These are phyloP conservation scores for Neocrepidodera transversa DNA, from an alignment of 2,888 invertebrate genomes.

Conservation along the genomic window DNA sequence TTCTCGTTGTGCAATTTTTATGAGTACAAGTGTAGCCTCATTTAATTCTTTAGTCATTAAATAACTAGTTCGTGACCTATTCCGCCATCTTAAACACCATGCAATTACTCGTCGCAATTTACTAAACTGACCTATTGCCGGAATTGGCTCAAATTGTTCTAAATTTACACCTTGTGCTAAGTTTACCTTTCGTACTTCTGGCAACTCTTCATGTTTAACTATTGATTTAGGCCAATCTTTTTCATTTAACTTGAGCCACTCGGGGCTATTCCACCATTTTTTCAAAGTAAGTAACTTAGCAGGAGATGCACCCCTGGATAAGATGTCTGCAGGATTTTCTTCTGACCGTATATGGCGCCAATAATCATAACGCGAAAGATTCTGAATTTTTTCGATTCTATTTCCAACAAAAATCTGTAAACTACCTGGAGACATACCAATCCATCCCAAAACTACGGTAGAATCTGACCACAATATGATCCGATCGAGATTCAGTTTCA, in stretches of 20 bases:
- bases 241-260: constrained; percentile 9
- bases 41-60: background rate
- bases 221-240: constrained; percentile 14
- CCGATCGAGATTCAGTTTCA: background rate
- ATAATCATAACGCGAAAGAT: background rate
- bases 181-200: too few relatives aligned
- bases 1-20: background rate
- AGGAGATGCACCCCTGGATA: too few relatives aligned
- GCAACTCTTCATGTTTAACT: constrained; percentile 1
- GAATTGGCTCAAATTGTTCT: too few relatives aligned
- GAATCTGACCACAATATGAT: constrained; percentile 12
- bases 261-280: constrained; percentile 24
- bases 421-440: constrained; percentile 2
- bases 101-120: too few relatives aligned
- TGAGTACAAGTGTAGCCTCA: background rate
- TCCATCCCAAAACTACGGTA: constrained; percentile 23
- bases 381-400: constrained; percentile 25
- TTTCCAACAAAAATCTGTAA: constrained; percentile 29
- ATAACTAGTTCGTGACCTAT: too few relatives aligned
- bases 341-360: constrained; percentile 24
- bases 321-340: constrained; percentile 24
- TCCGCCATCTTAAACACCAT: too few relatives aligned
- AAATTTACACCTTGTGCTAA: too few relatives aligned
- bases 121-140: too few relatives aligned
- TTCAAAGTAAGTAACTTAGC: constrained; percentile 1